Conservation (phyloP, 2,888 invertebrate species). For the Odontocerum albicorne region DNA sequence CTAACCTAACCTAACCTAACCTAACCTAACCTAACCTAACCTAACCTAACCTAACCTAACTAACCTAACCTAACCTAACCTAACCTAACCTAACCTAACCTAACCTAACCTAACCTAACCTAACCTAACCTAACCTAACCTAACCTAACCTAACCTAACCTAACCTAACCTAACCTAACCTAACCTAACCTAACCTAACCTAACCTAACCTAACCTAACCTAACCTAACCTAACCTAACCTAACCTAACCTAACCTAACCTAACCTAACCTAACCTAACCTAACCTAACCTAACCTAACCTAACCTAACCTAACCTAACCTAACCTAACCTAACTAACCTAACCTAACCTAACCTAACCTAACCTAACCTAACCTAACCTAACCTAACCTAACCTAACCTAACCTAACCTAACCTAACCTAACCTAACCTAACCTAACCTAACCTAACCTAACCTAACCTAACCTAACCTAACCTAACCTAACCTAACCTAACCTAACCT, state of each 20-base stretch:
- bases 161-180: slow-evolving; percentile 33
- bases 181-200: slow-evolving; percentile 37
- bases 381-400: slow-evolving; percentile 5
- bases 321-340: slow-evolving; percentile 25
- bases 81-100: slow-evolving; percentile 32
- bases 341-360: slow-evolving; percentile 37
- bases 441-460: neutral
- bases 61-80: slow-evolving; percentile 25
- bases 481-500: neutral
- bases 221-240: slow-evolving; percentile 32
- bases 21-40: slow-evolving; percentile 28
- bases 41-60: slow-evolving; percentile 37
- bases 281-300: slow-evolving; percentile 35
- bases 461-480: slow-evolving; percentile 12
- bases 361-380: slow-evolving; percentile 17
- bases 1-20: slow-evolving; percentile 17
- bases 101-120: slow-evolving; percentile 28
- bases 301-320: slow-evolving; percentile 34
- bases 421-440: slow-evolving; percentile 1
- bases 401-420: slow-evolving; percentile 4
- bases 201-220: slow-evolving; percentile 32
- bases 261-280: slow-evolving; percentile 28
- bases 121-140: slow-evolving; percentile 33
- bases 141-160: slow-evolving; percentile 34
- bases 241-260: slow-evolving; percentile 35